Evolutionary conservation across 2,113 vertebrate species (phyloP).

Genomic region (Glareola pratincola): DNA sequence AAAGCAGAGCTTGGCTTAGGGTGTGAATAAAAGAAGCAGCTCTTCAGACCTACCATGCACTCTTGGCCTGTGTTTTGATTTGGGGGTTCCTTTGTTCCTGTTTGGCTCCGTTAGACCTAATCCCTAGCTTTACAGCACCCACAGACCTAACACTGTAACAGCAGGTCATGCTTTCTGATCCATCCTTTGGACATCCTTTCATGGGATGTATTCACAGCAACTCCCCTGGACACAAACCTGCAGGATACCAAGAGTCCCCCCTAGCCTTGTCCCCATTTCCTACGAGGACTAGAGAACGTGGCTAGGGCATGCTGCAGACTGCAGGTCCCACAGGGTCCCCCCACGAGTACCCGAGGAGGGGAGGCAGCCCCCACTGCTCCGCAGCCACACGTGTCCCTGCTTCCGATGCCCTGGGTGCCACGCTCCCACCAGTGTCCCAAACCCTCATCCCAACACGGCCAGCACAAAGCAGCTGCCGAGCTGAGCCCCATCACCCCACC

Average conservation of each 20-base stretch:
- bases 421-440: not conserved
- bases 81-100: not conserved
- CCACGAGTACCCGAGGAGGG: accelerated
- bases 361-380: not conserved
- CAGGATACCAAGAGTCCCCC: not conserved
- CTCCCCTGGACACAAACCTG: not conserved
- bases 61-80: not conserved
- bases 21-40: not conserved
- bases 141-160: accelerated
- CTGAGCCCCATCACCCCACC: not conserved
- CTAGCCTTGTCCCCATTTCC: not conserved
- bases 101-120: not conserved
- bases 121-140: not conserved
- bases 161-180: not conserved
- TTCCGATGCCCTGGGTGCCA: accelerated
- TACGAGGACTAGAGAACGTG: not conserved
- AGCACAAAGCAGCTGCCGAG: not conserved
- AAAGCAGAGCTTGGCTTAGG: not conserved
- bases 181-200: not conserved
- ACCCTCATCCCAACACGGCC: not conserved
- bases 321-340: not conserved
- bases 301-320: not conserved
- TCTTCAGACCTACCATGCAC: not conserved
- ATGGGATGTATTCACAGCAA: not conserved
- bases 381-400: not conserved